phyloP scores from a whole-genome alignment of 2,888 invertebrate species.

The Girardia tigrina region DNA sequence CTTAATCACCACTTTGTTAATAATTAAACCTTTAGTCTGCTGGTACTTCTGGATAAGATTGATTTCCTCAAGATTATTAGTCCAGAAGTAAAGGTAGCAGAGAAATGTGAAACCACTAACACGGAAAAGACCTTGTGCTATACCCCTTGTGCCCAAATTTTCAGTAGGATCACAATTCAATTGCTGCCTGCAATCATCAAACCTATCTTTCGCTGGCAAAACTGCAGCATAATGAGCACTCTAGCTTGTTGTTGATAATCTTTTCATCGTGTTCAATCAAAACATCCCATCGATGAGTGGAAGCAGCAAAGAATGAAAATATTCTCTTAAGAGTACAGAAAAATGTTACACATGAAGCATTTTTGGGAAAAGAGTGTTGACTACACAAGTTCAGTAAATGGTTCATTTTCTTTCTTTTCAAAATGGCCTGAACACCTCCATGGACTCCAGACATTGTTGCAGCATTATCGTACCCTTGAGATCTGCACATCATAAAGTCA shows the following conservation, averaged over 20 bases:
- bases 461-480: slow-evolving; percentile 3
- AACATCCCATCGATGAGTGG: neutral
- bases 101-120: too few species aligned
- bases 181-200: neutral
- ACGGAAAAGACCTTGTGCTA: too few species aligned
- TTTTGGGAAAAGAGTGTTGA: slow-evolving; percentile 10
- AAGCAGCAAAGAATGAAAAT: neutral
- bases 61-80: too few species aligned
- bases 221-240: neutral
- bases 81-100: too few species aligned
- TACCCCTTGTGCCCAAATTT: too few species aligned
- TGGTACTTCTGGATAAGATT: too few species aligned
- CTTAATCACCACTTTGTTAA: neutral
- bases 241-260: neutral
- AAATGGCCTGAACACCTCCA: slow-evolving; percentile 20
- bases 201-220: neutral
- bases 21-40: too few species aligned
- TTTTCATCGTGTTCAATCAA: neutral
- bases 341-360: slow-evolving; percentile 2
- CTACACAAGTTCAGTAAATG: neutral
- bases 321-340: slow-evolving; percentile 10
- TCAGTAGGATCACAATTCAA: neutral
- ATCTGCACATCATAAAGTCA: neutral
- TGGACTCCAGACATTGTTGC: slow-evolving; percentile 16
- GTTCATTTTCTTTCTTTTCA: neutral